These are phyloP conservation scores for Laspeyria flexula DNA, from an alignment of 2,888 invertebrate species.

Conservation along the genomic window DNA sequence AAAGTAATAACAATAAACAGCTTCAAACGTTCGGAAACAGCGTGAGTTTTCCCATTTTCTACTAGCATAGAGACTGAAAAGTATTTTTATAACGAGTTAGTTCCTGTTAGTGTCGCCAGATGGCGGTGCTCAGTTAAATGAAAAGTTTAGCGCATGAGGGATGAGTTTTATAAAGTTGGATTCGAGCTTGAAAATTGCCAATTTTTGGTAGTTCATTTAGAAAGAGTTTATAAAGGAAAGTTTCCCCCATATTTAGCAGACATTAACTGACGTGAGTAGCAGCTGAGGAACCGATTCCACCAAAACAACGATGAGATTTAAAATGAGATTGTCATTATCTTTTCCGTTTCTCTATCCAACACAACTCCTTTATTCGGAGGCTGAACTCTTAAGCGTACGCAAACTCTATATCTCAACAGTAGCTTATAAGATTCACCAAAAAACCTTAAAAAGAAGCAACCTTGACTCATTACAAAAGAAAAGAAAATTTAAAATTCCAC, in stretches of 20 bases:
- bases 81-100: slow-evolving; percentile 22
- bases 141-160: neutral
- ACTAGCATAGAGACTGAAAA: slow-evolving; percentile 3
- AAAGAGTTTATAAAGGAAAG: neutral
- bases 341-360: no score
- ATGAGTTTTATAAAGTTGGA: neutral
- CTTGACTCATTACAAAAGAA: no score
- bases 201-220: neutral
- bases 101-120: slow-evolving; percentile 17
- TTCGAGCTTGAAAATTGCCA: neutral
- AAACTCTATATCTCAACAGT: no score
- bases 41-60: neutral
- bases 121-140: slow-evolving; percentile 17
- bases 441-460: no score
- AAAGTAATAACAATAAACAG: neutral
- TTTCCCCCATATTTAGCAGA: neutral
- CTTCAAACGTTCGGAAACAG: neutral
- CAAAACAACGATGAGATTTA: no score
- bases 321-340: no score
- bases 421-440: no score
- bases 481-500: no score
- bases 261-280: no score
- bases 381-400: no score
- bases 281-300: no score
- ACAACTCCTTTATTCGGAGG: no score